Conservation (phyloP, 2,797 vertebrate genomes). For the Acropternis orthonyx region DNA sequence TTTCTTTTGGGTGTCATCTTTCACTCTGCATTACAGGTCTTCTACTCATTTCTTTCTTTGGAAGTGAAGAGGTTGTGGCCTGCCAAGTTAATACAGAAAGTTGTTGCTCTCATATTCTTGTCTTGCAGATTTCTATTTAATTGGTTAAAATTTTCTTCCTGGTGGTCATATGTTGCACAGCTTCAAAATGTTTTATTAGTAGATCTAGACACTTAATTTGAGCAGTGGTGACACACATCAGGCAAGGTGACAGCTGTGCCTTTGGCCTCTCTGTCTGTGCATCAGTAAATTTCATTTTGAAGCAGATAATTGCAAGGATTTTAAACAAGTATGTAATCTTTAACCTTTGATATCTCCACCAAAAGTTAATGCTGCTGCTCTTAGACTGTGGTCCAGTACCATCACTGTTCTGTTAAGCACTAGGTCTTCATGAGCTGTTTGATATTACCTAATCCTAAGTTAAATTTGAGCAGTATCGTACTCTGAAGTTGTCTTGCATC, state of each 20-base stretch:
- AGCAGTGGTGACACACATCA: background rate
- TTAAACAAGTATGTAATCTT: constrained; percentile 29
- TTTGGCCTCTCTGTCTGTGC: background rate
- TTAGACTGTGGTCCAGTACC: background rate
- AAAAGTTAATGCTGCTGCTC: background rate
- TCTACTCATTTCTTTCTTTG: background rate
- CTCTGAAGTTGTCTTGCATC: background rate
- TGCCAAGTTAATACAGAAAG: background rate
- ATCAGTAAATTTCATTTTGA: background rate
- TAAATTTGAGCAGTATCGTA: background rate
- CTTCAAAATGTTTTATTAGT: background rate
- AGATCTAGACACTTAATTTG: background rate
- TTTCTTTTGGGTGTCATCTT: background rate
- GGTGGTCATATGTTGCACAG: background rate
- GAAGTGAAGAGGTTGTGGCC: background rate
- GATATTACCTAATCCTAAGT: background rate
- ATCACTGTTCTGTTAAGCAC: background rate
- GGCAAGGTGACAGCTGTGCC: background rate
- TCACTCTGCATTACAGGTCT: background rate
- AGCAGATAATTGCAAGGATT: constrained; percentile 9
- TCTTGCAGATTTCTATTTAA: background rate
- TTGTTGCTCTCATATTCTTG: background rate
- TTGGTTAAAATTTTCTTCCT: constrained; percentile 12
- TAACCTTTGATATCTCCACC: background rate
- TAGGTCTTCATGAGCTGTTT: background rate